Conservation (phyloP, 2,113 vertebrate genomes). For the Lathamus discolor region DNA sequence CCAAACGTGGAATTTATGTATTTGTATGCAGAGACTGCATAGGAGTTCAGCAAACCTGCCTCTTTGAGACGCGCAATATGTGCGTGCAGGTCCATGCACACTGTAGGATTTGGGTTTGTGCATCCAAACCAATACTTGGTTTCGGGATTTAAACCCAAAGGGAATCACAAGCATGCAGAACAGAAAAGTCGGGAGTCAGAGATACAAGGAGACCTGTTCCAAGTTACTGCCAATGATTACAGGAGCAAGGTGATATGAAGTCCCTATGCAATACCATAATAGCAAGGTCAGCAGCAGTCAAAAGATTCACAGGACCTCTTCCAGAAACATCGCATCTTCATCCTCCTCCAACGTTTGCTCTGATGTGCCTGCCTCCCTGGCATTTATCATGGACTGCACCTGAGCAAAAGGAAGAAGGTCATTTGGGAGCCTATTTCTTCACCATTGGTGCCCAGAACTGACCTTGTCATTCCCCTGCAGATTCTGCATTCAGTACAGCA, state of each 20-base stretch:
- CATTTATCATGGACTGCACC: slow-evolving; percentile 57
- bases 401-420: background rate
- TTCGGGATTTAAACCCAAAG: background rate
- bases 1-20: background rate
- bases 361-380: background rate
- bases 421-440: background rate
- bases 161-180: background rate
- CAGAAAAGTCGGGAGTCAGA: background rate
- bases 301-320: background rate
- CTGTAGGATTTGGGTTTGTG: background rate
- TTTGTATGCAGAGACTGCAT: background rate
- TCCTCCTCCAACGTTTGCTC: background rate
- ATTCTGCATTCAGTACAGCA: background rate
- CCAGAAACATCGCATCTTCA: background rate
- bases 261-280: background rate
- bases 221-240: background rate
- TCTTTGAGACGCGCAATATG: background rate
- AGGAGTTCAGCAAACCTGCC: background rate
- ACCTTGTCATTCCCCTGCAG: background rate
- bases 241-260: background rate
- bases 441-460: background rate
- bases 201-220: background rate
- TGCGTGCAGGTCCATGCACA: background rate
- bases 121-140: background rate
- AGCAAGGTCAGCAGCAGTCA: background rate